Base-by-base conservation (phyloP, 2,113 vertebrate species). In the Phalacrocorax aristotelis region DNA sequence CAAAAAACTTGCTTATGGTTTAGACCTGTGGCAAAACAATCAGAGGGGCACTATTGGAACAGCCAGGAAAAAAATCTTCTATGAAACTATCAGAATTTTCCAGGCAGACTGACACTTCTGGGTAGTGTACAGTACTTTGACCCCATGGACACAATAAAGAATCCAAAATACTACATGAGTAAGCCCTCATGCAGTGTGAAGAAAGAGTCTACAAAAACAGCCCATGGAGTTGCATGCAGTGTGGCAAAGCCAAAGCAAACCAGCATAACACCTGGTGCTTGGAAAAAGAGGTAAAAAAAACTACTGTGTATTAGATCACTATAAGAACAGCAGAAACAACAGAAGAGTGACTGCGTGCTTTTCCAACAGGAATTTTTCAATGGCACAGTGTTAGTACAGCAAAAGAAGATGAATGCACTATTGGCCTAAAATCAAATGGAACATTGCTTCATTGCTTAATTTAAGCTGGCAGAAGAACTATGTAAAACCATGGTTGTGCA, bases 161-260 rank as follows among this genome's bases (percentile, higher is more conserved):
- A 70, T 92, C 75, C 80, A 79, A 93, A 96, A 83, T 92, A 84
- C 80, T 81, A 13, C 80, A 89, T 70, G 80, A 90, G 34, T 54
- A 89, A 87, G 36, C n/a, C 27, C 66, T 85, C 95, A 94, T 72
- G 85, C 85, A 90, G 57, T 65, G 75, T 30, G 15, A 77, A 92
- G 86, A 76, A 93, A 69, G 64, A 81, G 76, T 69, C 65, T 87
- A 6, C 69, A 71, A 64, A 97, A 97, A 91, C 87, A 96, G 65
- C 60, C 58, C 72, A 84, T 3, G n/a, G 55, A 51, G 38, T 29
- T 66, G 46, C 46, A 46, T 64, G 60, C 61, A 78, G 51, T 58
- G 60, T 94, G 83, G 83, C 69, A 94, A 87, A 82, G 89, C 93
- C 93, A 96, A 93, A 95, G 82, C 77, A 95, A 96, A 87, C 77